A percentile compares a stretch with the other conserved stretches of the same genome.
These are phyloP conservation scores for Daphoenositta chrysoptera DNA, from an alignment of 2,113 vertebrate genomes.

Conservation along the genomic window DNA sequence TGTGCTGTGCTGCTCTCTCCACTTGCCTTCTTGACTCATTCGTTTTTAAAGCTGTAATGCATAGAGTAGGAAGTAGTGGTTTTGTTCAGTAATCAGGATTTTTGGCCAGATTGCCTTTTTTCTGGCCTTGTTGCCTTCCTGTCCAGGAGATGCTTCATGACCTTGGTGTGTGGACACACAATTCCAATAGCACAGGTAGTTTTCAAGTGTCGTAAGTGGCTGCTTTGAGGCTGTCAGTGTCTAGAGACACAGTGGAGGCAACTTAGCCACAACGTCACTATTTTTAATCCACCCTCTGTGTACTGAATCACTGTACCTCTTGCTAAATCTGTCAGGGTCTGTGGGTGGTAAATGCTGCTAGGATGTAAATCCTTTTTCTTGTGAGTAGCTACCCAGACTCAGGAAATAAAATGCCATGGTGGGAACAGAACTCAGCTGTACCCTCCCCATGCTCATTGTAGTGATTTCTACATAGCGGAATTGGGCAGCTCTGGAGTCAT, in stretches of 20 bases:
- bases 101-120: not conserved
- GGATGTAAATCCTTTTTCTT: conserved; percentile 36
- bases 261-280: conserved; percentile 35
- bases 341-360: conserved; percentile 58
- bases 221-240: not conserved
- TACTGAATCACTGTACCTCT: conserved; percentile 66
- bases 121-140: not conserved
- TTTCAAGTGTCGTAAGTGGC: not conserved
- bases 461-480: not conserved
- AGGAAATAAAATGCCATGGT: not conserved
- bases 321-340: conserved; percentile 60
- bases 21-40: not conserved
- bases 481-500: not conserved
- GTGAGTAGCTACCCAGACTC: not conserved
- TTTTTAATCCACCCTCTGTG: conserved; percentile 63
- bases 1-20: not conserved
- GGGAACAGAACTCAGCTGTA: not conserved
- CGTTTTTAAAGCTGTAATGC: not conserved
- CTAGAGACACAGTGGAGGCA: not conserved
- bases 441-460: not conserved
- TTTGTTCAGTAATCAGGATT: not conserved
- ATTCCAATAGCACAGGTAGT: not conserved
- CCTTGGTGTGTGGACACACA: not conserved
- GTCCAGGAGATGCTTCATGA: not conserved
- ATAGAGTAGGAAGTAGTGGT: not conserved